Base-by-base conservation (phyloP, 2,113 vertebrate species). In the Chlamydotis undulata region DNA sequence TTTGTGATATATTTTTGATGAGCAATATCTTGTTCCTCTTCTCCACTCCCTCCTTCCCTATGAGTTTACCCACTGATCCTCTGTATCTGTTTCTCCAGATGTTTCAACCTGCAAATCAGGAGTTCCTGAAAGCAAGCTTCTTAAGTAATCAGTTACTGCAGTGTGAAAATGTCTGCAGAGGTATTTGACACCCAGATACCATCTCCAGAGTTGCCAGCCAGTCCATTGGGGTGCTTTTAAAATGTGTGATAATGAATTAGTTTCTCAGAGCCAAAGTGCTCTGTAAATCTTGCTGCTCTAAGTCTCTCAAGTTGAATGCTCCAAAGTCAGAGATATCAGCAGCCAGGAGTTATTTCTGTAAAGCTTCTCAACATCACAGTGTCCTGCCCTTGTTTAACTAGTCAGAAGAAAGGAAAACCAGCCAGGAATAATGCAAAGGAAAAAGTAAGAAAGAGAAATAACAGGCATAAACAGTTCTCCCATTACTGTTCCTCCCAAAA, bases 211-310 rank as follows among this genome's bases (percentile, higher is more conserved):
- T 67, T 15, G 3, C 17, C 47, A 33, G 6, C 14, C n/a, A 50
- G n/a, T 77, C 29, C 52, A 22, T 3, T 64, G 50, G 12, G 9
- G 4, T 60, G 55, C 49, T 77, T 90, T 83, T 57, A 47, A 61
- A 86, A 64, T 19, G 37, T 28, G 19, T 56, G 60, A n/a, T 63
- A 74, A 67, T 35, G 33, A 73, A 77, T 35, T 10, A 70, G 52
- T 70, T 86, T 52, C 57, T 68, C 63, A 74, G 65, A 86, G 43
- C 25, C 0, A 0, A 47, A 59, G 21, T 0, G 0, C 18, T 77
- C 60, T 65, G 33, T 55, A 88, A 86, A 55, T 73, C 45, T 80
- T 71, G 21, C 71, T 86, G 28, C 55, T 74, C 14, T 45, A 50
- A 19, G 35, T 71, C 49, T 83, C 35, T 68, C 56, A 53, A 25